Percentiles rank a stretch among this genome's conserved stretches.
Evolutionary conservation across 30 jellyfish, hydroid and myxozoan genomes (phyloP).

Genomic region (Aurelia coerulea): DNA sequence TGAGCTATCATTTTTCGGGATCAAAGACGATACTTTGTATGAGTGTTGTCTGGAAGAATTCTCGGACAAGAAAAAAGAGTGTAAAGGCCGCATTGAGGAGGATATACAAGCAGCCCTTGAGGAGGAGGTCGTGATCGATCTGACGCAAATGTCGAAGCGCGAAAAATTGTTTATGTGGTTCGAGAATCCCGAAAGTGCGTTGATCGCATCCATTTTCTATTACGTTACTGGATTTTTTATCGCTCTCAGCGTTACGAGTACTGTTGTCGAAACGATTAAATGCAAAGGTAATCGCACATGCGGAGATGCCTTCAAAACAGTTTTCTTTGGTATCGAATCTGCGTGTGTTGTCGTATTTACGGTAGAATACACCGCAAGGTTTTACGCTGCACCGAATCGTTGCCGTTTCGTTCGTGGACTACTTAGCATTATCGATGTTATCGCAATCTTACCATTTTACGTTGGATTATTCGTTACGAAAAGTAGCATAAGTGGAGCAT

Average conservation of each 20-base stretch:
- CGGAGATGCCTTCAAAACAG: slow-evolving; percentile 75
- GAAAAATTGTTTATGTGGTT: slow-evolving; percentile 87
- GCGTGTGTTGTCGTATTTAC: slow-evolving; percentile 88
- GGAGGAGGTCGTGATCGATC: slow-evolving; percentile 55
- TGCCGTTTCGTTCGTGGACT: slow-evolving; percentile 80
- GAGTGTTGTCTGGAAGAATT: slow-evolving; percentile 89
- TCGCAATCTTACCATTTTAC: slow-evolving; percentile 89
- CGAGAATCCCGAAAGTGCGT: slow-evolving; percentile 89
- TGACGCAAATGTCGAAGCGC: slow-evolving; percentile 51
- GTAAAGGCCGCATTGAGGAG: slow-evolving; percentile 75
- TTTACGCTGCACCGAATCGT: slow-evolving; percentile 91
- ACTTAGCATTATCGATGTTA: slow-evolving; percentile 77
- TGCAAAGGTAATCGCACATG: slow-evolving; percentile 81
- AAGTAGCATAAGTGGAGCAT: slow-evolving; percentile 90
- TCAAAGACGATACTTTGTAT: slow-evolving; percentile 67
- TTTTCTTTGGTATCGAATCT: slow-evolving; percentile 84
- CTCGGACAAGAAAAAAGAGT: slow-evolving; percentile 74
- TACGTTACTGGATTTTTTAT: slow-evolving; percentile 94
- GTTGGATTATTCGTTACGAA: slow-evolving; percentile 80
- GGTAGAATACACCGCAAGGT: slow-evolving; percentile 81
- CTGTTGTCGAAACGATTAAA: slow-evolving; percentile 86
- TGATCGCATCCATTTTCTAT: slow-evolving; percentile 76
- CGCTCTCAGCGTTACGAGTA: slow-evolving; percentile 85
- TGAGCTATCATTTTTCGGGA: slow-evolving; percentile 88
- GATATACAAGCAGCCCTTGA: slow-evolving; percentile 53